Base-by-base conservation (phyloP, 2,113 vertebrate genomes). In the Callospermophilus lateralis region DNA sequence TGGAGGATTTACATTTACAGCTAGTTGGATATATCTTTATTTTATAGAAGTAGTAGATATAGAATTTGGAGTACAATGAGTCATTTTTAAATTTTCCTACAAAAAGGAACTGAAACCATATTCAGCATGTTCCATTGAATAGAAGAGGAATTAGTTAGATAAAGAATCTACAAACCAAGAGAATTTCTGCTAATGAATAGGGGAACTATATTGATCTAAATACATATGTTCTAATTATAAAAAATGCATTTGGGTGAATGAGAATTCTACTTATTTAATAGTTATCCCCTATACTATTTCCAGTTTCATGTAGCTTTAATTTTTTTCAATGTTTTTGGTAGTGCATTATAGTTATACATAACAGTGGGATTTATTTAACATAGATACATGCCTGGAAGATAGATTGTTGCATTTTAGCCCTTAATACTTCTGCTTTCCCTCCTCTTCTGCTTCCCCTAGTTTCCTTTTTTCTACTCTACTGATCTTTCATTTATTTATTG, bases 41-140 rank as follows among this genome's bases (percentile, higher is more conserved):
- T 85, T 95, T 74, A 81, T 95, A 93, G 34, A 93, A 89, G 8
- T 72, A 24, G 22, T 55, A 87, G 61, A 72, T 87, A 55, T 61
- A 86, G 92, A 93, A 20, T 15, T 87, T 78, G n/a, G 1, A 24
- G 7, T 51, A 88, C 17, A 68, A 85, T 53, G 32, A 68, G 19
- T 53, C 17, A 67, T 84, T 84, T 97, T 77, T 70, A 93, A 74
- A n/a, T 92, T 88, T 72, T 65, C 42, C 53, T 84, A 10, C 12
- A 65, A 79, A 96, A 67, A 10, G 34, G 84, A 97, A 90, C 34
- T 10, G 39, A 39, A 68, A 15, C 74, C 45, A 34, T 87, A 76
- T 51, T 45, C 11, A 72, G 2, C 34, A 58, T 89, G 42, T 93
- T 94, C 37, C 68, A 20, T 20, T 92, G 28, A 95, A 80, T n/a